These are phyloP conservation scores for Heliconius cydno DNA, from an alignment of 2,888 invertebrate species.

Conservation along the genomic window DNA sequence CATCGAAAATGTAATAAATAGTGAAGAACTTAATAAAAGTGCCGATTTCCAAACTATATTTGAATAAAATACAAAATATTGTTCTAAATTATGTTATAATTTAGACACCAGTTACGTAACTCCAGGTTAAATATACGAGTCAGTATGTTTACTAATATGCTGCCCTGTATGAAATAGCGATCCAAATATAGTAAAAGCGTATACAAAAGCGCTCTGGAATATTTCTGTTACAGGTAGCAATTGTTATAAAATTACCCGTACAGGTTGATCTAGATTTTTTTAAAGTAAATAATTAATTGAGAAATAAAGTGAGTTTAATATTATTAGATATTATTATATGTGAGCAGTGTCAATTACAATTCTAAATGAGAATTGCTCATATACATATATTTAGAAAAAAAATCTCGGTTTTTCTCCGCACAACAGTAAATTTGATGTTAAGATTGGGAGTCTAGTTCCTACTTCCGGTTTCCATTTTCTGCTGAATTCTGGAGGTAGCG, in stretches of 20 bases:
- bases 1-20: background rate
- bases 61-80: no score
- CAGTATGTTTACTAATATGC: conserved; percentile 12
- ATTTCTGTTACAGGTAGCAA: conserved; percentile 19
- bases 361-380: background rate
- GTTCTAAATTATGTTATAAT: no score
- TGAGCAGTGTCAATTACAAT: background rate
- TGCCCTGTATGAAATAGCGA: conserved; percentile 36
- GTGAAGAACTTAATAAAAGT: background rate
- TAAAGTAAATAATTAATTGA: background rate
- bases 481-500: no score
- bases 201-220: conserved; percentile 41
- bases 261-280: background rate
- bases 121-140: background rate
- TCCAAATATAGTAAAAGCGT: conserved; percentile 45
- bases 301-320: background rate
- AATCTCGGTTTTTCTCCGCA: no score
- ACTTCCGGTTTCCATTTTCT: no score
- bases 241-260: no score
- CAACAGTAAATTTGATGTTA: no score
- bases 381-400: no score
- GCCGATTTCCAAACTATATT: background rate
- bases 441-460: no score
- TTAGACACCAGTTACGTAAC: background rate
- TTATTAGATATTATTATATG: background rate